These are phyloP conservation scores for Seira musarum DNA, from an alignment of 2,888 invertebrate genomes.

Conservation along the genomic window DNA sequence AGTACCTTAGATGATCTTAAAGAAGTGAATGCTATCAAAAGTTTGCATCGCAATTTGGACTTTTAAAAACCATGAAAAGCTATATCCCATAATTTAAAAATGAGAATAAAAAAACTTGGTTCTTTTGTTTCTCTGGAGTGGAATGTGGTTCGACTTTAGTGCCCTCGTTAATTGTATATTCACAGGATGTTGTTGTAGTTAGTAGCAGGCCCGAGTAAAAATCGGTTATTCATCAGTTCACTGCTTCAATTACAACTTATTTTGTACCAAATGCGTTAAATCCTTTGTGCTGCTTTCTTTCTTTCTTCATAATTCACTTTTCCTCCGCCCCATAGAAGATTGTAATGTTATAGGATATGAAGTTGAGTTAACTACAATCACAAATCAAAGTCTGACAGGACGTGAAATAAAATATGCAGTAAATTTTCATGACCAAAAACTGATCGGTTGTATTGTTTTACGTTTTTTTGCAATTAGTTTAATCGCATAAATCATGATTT, in stretches of 20 bases:
- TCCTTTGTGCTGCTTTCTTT: background rate
- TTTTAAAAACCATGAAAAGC: background rate
- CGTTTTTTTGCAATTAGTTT: too few species aligned
- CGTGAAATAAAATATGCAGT: too few species aligned
- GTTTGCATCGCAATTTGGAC: background rate
- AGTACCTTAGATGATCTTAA: too few species aligned
- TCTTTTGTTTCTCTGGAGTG: conserved; percentile 4
- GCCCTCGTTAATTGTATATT: conserved; percentile 15
- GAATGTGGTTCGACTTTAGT: conserved; percentile 36
- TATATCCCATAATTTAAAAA: background rate
- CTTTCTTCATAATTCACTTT: background rate
- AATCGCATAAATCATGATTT: too few species aligned
- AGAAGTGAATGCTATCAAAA: background rate
- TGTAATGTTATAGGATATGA: too few species aligned
- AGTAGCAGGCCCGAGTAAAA: conserved; percentile 8
- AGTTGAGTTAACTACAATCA: too few species aligned
- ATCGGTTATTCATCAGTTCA: background rate
- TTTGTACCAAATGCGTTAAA: background rate
- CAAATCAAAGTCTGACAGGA: too few species aligned
- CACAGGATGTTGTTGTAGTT: conserved; percentile 36
- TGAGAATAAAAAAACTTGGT: background rate
- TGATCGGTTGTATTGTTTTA: too few species aligned
- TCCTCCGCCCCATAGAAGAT: background rate
- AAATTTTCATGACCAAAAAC: too few species aligned
- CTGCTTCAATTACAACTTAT: background rate